Percentiles rank a stretch among this genome's conserved stretches.
Conservation (phyloP, 2,888 invertebrate species). For the Dasypogon diadema region DNA sequence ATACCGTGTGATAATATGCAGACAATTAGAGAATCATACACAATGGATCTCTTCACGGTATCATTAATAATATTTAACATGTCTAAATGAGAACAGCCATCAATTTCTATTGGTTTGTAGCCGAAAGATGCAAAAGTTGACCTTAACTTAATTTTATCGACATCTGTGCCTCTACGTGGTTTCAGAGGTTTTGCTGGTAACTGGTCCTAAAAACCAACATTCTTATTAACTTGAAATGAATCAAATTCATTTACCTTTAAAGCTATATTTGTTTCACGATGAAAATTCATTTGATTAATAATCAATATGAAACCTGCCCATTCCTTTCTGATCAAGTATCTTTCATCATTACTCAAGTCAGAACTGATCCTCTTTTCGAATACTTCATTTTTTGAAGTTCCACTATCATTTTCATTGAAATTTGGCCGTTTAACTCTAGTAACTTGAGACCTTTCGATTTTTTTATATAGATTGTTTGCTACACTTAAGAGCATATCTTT, state of each 20-base stretch:
- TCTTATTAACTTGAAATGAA: too few relatives aligned
- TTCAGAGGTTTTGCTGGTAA: slow-evolving; percentile 59
- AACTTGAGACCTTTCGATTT: background rate
- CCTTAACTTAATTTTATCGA: slow-evolving; percentile 60
- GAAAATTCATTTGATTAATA: slow-evolving; percentile 64
- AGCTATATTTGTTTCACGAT: slow-evolving; percentile 59
- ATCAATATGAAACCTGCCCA: slow-evolving; percentile 64
- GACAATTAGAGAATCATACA: slow-evolving; percentile 64
- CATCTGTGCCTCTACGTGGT: slow-evolving; percentile 63
- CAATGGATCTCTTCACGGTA: slow-evolving; percentile 60
- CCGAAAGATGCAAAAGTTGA: slow-evolving; percentile 62
- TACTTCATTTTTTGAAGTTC: background rate
- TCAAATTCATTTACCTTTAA: slow-evolving; percentile 60
- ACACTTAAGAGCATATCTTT: slow-evolving; percentile 58
- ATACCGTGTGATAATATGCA: slow-evolving; percentile 66
- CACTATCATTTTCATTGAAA: slow-evolving; percentile 46
- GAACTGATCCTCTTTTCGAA: slow-evolving; percentile 22
- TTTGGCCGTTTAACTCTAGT: background rate
- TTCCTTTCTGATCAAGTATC: slow-evolving; percentile 59
- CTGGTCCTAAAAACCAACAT: too few relatives aligned
- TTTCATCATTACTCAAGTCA: slow-evolving; percentile 51
- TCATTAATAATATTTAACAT: slow-evolving; percentile 61
- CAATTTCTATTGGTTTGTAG: slow-evolving; percentile 60
- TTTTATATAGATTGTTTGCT: slow-evolving; percentile 7
- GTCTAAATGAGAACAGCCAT: slow-evolving; percentile 62